phyloP scores from a whole-genome alignment of 2,113 vertebrate species.

The Promerops cafer region DNA sequence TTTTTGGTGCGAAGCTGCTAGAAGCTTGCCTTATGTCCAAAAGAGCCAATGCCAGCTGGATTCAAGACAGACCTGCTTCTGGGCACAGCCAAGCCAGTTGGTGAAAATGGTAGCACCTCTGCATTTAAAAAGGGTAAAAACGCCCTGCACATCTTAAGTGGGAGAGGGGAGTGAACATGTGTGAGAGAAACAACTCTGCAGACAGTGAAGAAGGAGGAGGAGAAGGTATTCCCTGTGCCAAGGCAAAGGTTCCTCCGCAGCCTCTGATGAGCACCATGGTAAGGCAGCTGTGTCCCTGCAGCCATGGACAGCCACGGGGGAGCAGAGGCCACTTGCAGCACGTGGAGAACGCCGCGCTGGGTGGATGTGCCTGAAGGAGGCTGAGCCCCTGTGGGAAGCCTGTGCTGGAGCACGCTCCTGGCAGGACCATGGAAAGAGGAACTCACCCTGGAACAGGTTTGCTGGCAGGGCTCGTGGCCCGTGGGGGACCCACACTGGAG shows the following conservation, averaged over 20 bases:
- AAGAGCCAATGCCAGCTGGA: background rate
- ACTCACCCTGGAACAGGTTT: background rate
- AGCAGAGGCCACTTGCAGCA: too few species aligned
- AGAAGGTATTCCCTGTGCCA: background rate
- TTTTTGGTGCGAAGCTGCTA: background rate
- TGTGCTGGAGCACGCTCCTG: background rate
- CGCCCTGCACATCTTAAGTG: fast-evolving
- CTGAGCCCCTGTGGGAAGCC: fast-evolving
- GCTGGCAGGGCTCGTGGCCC: background rate
- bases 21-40: background rate
- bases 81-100: background rate
- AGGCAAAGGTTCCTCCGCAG: background rate
- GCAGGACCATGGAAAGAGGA: background rate
- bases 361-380: fast-evolving
- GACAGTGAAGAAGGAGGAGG: too few species aligned
- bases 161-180: background rate
- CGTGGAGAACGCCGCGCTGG: fast-evolving
- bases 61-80: background rate
- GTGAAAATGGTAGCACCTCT: background rate
- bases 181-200: background rate
- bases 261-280: fast-evolving
- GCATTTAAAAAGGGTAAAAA: background rate
- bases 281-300: background rate
- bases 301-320: fast-evolving
- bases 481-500: fast-evolving